These are phyloP conservation scores for Cebus imitator DNA, from an alignment of 2,113 vertebrate species.

Conservation along the genomic window DNA sequence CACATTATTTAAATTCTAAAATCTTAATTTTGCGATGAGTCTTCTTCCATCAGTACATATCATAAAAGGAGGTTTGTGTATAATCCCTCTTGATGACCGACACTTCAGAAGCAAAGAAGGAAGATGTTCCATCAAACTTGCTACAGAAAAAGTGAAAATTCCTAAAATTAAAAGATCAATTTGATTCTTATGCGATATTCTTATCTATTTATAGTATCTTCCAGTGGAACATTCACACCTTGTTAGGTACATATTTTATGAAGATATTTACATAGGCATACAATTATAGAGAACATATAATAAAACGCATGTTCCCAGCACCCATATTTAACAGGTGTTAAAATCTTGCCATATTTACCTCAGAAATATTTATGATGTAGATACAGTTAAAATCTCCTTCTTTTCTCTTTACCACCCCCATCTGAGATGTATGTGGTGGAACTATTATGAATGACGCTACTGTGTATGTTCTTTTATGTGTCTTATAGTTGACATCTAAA, in stretches of 20 bases:
- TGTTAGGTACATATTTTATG: background rate
- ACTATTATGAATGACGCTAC: background rate
- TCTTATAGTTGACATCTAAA: background rate
- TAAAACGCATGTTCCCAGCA: background rate
- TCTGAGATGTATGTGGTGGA: background rate
- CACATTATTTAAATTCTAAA: background rate
- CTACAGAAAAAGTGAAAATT: background rate
- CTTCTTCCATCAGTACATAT: background rate
- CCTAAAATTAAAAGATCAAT: background rate
- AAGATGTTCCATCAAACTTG: background rate
- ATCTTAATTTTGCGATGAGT: background rate
- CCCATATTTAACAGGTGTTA: background rate
- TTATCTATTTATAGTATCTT: background rate
- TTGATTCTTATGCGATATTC: background rate
- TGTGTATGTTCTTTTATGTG: background rate
- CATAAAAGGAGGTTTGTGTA: background rate
- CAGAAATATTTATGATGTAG: background rate
- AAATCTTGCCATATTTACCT: background rate
- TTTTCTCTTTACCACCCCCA: background rate
- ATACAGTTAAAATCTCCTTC: background rate
- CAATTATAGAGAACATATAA: background rate
- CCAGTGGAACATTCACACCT: background rate
- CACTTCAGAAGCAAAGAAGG: background rate
- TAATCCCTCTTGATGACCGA: background rate
- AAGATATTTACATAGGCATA: background rate